These are phyloP conservation scores for Hippocampus zosterae DNA, from an alignment of 2,113 vertebrate genomes.

Conservation along the genomic window DNA sequence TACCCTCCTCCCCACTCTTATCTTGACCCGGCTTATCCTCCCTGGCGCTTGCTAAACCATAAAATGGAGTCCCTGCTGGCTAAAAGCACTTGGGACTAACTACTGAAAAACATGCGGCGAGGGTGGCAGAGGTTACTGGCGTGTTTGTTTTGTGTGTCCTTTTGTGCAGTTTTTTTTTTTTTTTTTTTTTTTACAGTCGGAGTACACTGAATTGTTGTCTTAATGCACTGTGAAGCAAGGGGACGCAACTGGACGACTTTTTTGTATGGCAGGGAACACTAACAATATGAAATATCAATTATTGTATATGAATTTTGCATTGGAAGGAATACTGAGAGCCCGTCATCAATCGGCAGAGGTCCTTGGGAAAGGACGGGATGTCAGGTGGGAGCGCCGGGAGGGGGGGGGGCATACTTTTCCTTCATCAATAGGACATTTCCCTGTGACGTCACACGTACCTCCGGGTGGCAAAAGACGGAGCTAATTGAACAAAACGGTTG, in stretches of 20 bases:
- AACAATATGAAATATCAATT: slow-evolving; percentile 49
- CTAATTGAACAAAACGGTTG: no score
- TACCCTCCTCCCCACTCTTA: not conserved
- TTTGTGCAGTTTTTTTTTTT: slow-evolving; percentile 34
- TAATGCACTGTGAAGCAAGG: slow-evolving; percentile 81
- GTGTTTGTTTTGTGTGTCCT: slow-evolving; percentile 50
- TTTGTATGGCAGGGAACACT: slow-evolving; percentile 54
- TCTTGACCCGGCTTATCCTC: not conserved
- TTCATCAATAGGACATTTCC: not conserved
- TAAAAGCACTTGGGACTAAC: slow-evolving; percentile 55
- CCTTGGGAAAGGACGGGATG: slow-evolving; percentile 15
- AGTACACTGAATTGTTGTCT: slow-evolving; percentile 80
- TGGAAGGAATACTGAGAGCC: slow-evolving; percentile 61
- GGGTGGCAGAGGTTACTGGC: slow-evolving; percentile 1
- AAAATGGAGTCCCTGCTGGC: slow-evolving; percentile 17
- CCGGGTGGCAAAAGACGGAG: not conserved
- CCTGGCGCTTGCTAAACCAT: not conserved
- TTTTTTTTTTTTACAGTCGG: slow-evolving; percentile 62
- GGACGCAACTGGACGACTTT: slow-evolving; percentile 53
- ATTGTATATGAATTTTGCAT: slow-evolving; percentile 36
- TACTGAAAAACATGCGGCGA: slow-evolving; percentile 46
- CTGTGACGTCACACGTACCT: not conserved
- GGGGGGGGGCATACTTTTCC: not conserved
- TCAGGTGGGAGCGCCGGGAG: slow-evolving; percentile 33
- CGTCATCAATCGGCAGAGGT: slow-evolving; percentile 50